Conservation (phyloP, 1,140 invertebrate species). For the Armadillidium nasatum region DNA sequence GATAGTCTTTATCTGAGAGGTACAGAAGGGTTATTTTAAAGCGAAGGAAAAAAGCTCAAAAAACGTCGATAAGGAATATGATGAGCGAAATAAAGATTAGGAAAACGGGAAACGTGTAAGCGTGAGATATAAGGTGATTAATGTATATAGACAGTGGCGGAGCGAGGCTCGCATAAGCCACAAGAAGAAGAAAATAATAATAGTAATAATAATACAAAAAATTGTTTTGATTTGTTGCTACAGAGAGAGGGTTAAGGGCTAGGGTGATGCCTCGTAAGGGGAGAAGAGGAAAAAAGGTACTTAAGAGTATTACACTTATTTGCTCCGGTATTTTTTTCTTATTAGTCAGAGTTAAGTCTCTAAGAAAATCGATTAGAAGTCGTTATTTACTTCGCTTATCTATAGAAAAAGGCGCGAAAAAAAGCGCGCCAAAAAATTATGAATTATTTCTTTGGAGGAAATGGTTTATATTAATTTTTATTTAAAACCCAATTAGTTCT, state of each 20-base stretch:
- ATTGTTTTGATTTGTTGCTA: constrained; percentile 38
- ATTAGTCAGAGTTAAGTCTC: constrained; percentile 3
- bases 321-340: neutral
- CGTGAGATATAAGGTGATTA: constrained; percentile 41
- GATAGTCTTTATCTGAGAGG: neutral
- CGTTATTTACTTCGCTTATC: neutral
- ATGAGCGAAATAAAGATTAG: constrained; percentile 44
- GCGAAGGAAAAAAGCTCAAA: neutral
- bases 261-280: constrained; percentile 14
- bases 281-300: constrained; percentile 7
- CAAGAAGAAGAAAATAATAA: constrained; percentile 7
- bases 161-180: constrained; percentile 35
- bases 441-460: too few species aligned
- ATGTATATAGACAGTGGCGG: constrained; percentile 40
- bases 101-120: constrained; percentile 43
- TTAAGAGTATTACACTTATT: constrained; percentile 6
- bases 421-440: too few species aligned
- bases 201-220: too few species aligned
- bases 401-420: too few species aligned
- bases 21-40: constrained; percentile 18
- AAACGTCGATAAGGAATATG: constrained; percentile 29
- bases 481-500: too few species aligned
- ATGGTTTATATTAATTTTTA: too few species aligned
- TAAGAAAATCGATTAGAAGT: neutral
- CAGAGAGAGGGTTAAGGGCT: constrained; percentile 17